phyloP scores from a whole-genome alignment of 2,797 vertebrate species.

The Falco columbarius region DNA sequence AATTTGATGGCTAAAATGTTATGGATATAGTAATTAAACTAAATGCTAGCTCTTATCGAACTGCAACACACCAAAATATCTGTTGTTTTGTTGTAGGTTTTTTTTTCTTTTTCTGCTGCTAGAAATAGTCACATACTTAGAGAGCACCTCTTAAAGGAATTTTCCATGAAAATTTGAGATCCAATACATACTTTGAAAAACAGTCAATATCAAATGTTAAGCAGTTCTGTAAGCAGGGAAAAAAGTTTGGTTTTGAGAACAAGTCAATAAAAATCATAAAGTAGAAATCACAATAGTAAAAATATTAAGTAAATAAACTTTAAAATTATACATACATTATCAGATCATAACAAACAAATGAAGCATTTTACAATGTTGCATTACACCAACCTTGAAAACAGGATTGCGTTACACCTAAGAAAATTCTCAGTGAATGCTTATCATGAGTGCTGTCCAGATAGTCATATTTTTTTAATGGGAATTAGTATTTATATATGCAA shows the following conservation, averaged over 20 bases:
- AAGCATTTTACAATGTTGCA: neutral
- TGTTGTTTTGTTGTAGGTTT: neutral
- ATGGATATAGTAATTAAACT: neutral
- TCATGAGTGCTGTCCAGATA: neutral
- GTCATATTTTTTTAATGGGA: neutral
- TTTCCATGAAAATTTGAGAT: neutral
- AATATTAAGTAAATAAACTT: neutral
- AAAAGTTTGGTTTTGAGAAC: neutral
- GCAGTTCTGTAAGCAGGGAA: neutral
- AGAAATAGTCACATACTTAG: neutral
- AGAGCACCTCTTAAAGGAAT: neutral
- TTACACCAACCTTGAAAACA: neutral
- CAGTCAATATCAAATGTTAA: neutral
- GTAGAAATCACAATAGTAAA: neutral
- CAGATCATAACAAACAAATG: neutral
- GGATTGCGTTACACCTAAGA: neutral
- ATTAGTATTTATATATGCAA: neutral
- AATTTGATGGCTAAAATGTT: slow-evolving; percentile 34
- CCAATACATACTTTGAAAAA: neutral
- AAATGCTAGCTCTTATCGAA: neutral
- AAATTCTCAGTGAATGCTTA: neutral
- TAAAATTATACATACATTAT: neutral
- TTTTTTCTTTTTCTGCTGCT: neutral
- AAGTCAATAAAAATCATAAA: neutral
- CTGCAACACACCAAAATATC: neutral